Evolutionary conservation across 1,140 invertebrate genomes (phyloP).

Genomic region (Pristionchus pacificus): DNA sequence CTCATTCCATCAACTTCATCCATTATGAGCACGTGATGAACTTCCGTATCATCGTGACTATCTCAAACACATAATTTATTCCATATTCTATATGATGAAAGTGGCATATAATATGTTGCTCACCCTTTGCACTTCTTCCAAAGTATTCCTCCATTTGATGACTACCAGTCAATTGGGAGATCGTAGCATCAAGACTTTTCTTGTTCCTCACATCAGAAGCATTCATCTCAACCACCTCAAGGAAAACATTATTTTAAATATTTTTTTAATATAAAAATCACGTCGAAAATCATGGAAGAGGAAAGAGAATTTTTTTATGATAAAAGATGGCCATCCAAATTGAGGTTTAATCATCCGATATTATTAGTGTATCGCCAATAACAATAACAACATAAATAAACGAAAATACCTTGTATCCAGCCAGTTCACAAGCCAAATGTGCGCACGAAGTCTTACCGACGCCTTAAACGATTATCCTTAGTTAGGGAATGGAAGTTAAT

Average conservation of each 20-base stretch:
- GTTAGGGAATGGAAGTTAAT: constrained; percentile 6
- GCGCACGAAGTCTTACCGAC: constrained; percentile 88
- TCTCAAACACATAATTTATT: neutral
- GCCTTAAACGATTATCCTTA: constrained; percentile 61
- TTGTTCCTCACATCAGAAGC: constrained; percentile 94
- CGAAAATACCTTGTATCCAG: constrained; percentile 65
- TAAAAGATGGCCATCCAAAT: no score
- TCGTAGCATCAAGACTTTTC: constrained; percentile 75
- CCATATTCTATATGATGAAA: neutral
- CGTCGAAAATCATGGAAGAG: no score
- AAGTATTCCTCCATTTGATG: constrained; percentile 46
- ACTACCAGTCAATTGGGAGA: constrained; percentile 70
- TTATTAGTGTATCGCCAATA: no score
- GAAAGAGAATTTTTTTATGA: no score
- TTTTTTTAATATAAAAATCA: no score
- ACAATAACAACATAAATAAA: no score
- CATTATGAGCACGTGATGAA: constrained; percentile 83
- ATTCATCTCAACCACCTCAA: constrained; percentile 89
- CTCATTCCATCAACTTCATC: constrained; percentile 99
- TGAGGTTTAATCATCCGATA: no score
- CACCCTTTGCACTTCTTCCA: constrained; percentile 12
- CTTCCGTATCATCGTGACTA: constrained; percentile 21
- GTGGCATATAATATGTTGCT: neutral
- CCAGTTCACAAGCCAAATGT: constrained; percentile 67
- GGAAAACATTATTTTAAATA: constrained; percentile 53